Percentiles rank a stretch among this genome's conserved stretches.
Conservation (phyloP, 2,888 invertebrate species). For the Pasiphila rectangulata region DNA sequence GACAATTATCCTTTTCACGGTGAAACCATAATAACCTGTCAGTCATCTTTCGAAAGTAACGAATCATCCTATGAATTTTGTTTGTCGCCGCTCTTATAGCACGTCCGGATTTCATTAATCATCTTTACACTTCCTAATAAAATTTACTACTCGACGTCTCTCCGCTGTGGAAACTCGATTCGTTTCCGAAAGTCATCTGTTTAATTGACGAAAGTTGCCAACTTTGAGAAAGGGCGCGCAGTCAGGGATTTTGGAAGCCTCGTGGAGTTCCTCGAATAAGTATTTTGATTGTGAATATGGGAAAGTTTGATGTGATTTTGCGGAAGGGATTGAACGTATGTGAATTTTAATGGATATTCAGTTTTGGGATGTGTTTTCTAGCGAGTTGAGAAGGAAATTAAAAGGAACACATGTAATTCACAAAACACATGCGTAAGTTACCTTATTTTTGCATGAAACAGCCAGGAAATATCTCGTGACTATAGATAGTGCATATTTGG, state of each 20-base stretch:
- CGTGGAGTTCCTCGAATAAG: slow-evolving; percentile 20
- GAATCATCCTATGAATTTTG: slow-evolving; percentile 42
- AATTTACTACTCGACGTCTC: slow-evolving; percentile 54
- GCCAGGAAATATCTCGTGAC: too few species aligned
- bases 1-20: slow-evolving; percentile 2
- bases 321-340: too few species aligned
- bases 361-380: too few species aligned
- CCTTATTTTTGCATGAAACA: too few species aligned
- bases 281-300: slow-evolving; percentile 26
- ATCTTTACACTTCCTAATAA: slow-evolving; percentile 50
- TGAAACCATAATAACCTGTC: slow-evolving; percentile 4
- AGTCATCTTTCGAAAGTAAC: slow-evolving; percentile 25
- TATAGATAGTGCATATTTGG: too few species aligned
- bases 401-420: too few species aligned
- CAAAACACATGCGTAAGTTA: too few species aligned
- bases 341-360: too few species aligned
- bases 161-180: slow-evolving; percentile 31
- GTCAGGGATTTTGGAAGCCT: slow-evolving; percentile 22
- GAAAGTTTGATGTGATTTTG: slow-evolving; percentile 17
- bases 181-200: slow-evolving; percentile 48
- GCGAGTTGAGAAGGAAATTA: neutral
- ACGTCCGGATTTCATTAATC: slow-evolving; percentile 51
- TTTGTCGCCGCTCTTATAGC: slow-evolving; percentile 42
- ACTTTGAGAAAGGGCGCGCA: slow-evolving; percentile 31
- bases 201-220: slow-evolving; percentile 48